Percentiles rank a stretch among this genome's conserved stretches.
phyloP scores from a whole-genome alignment of 2,888 invertebrate species.

The Caenorhabditis uteleia region DNA sequence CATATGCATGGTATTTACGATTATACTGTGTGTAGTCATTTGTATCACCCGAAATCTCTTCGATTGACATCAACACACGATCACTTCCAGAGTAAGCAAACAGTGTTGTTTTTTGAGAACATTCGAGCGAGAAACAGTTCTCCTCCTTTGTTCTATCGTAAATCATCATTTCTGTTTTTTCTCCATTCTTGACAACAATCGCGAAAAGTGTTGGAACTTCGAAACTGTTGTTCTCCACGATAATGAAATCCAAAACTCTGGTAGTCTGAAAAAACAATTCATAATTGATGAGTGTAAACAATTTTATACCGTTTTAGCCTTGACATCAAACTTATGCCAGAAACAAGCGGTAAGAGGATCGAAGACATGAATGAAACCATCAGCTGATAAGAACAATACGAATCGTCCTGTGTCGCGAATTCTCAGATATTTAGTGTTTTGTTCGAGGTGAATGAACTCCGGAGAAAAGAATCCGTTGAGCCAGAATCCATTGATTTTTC shows the following conservation, averaged over 20 bases:
- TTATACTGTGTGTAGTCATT: neutral
- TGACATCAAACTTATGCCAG: conserved; percentile 19
- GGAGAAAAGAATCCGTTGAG: conserved; percentile 10
- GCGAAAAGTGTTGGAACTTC: conserved; percentile 24
- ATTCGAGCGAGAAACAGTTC: conserved; percentile 5
- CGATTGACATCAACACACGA: conserved; percentile 27
- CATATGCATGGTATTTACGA: too few species aligned
- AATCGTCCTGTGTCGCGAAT: conserved; percentile 27
- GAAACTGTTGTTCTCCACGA: conserved; percentile 17
- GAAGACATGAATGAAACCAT: conserved; percentile 26
- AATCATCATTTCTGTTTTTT: conserved; percentile 9
- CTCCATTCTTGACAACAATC: neutral
- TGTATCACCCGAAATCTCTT: conserved; percentile 20
- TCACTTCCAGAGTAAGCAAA: conserved; percentile 28
- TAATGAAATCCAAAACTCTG: conserved; percentile 24
- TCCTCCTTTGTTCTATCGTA: conserved; percentile 20
- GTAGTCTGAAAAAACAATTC: neutral
- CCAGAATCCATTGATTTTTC: conserved; percentile 2
- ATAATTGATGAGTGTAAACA: neutral
- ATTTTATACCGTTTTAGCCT: neutral
- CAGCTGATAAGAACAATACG: conserved; percentile 9
- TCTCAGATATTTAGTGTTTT: conserved; percentile 10
- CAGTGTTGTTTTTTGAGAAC: conserved; percentile 7
- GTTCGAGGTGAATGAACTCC: conserved; percentile 10
- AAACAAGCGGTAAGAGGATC: conserved; percentile 17